Percentiles rank a stretch among this genome's conserved stretches.
Conservation (phyloP, 1,140 invertebrate genomes). For the Musca vetustissima region DNA sequence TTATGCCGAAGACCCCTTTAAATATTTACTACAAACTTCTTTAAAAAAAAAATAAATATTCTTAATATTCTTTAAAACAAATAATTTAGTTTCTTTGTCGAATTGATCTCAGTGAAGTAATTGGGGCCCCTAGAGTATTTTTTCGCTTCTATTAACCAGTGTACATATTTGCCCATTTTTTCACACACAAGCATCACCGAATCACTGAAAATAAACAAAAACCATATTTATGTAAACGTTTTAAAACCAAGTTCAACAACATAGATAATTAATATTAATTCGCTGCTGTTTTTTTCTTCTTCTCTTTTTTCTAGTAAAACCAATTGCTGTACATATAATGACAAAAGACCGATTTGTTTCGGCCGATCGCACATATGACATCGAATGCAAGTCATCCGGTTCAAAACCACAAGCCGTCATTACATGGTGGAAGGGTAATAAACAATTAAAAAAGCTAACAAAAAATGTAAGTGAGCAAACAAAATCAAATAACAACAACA, state of each 20-base stretch:
- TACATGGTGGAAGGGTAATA: constrained; percentile 83
- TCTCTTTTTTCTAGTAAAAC: constrained; percentile 72
- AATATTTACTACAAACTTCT: too few relatives aligned
- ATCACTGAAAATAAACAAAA: too few relatives aligned
- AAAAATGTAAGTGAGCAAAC: constrained; percentile 75
- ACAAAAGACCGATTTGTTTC: constrained; percentile 77
- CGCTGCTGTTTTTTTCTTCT: not conserved
- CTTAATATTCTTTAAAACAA: too few relatives aligned
- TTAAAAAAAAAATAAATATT: too few relatives aligned
- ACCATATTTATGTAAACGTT: not conserved
- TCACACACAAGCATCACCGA: too few relatives aligned
- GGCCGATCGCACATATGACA: constrained; percentile 78
- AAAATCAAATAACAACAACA: not conserved
- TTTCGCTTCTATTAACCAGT: too few relatives aligned
- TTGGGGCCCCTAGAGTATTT: too few relatives aligned
- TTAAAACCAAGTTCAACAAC: not conserved
- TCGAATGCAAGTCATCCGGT: constrained; percentile 80
- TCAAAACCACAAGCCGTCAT: constrained; percentile 81
- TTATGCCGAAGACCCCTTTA: too few relatives aligned
- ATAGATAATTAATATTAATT: not conserved
- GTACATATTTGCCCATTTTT: too few relatives aligned
- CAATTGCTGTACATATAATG: constrained; percentile 74
- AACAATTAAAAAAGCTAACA: constrained; percentile 73
- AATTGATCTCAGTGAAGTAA: too few relatives aligned
- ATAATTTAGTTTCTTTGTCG: too few relatives aligned